Evolutionary conservation across 1,140 invertebrate genomes (phyloP).

Genomic region (Callitettix versicolor): DNA sequence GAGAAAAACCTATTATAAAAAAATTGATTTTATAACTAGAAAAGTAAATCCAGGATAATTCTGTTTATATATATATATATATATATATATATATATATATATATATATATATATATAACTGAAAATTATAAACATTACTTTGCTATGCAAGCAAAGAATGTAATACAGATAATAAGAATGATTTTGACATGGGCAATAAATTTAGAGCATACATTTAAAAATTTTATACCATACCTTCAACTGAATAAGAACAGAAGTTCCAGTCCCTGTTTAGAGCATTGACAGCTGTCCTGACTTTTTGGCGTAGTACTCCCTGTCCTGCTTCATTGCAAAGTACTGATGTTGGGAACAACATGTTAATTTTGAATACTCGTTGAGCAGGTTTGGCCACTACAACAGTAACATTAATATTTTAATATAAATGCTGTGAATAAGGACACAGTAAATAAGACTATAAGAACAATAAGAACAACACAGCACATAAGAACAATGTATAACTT

Average conservation of each 20-base stretch:
- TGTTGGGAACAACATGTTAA: slow-evolving; percentile 86
- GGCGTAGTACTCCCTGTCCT: slow-evolving; percentile 78
- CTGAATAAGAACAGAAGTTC: slow-evolving; percentile 85
- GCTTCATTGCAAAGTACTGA: slow-evolving; percentile 89
- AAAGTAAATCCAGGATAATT: too few species aligned
- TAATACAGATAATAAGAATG: too few species aligned
- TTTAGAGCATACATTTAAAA: too few species aligned
- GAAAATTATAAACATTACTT: too few species aligned
- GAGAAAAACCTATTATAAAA: too few species aligned
- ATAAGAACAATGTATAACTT: neutral
- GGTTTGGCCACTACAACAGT: slow-evolving; percentile 55
- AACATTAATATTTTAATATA: neutral
- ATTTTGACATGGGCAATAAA: too few species aligned
- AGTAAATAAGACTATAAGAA: neutral
- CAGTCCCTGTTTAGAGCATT: slow-evolving; percentile 83
- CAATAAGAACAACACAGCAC: neutral
- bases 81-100: too few species aligned
- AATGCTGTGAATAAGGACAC: neutral
- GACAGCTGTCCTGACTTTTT: slow-evolving; percentile 76
- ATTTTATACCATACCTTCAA: too few species aligned
- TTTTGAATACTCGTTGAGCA: slow-evolving; percentile 84
- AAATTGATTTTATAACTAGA: too few species aligned
- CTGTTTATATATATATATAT: too few species aligned
- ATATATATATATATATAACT: too few species aligned
- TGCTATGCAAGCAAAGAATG: too few species aligned